phyloP scores from a whole-genome alignment of 1,140 invertebrate species.

The Scaptomyza pallida region DNA sequence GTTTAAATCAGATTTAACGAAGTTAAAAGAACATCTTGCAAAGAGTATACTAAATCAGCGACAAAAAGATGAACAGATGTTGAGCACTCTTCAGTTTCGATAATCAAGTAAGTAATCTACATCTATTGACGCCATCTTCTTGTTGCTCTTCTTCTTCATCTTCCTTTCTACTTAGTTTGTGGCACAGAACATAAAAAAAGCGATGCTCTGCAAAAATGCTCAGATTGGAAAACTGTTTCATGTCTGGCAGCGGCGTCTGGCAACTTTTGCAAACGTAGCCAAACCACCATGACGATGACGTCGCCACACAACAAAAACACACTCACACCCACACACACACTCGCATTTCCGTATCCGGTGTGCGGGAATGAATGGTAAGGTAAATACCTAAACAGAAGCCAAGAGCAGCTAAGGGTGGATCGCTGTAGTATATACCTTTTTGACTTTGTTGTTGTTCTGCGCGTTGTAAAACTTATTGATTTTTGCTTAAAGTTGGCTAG shows the following conservation, averaged over 20 bases:
- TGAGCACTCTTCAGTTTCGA: slow-evolving; percentile 9
- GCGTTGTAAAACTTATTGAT: slow-evolving; percentile 55
- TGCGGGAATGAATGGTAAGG: slow-evolving; percentile 14
- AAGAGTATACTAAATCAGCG: background rate
- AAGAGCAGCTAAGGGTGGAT: slow-evolving; percentile 46
- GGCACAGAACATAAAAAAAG: background rate
- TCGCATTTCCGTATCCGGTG: slow-evolving; percentile 49
- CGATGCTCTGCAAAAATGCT: slow-evolving; percentile 1
- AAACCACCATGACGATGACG: slow-evolving; percentile 50
- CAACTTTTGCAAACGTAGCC: slow-evolving; percentile 37
- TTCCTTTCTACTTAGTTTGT: background rate
- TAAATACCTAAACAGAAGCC: slow-evolving; percentile 60
- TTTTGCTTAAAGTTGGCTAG: slow-evolving; percentile 52
- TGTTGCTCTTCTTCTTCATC: too few species aligned
- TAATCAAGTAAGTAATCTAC: slow-evolving; percentile 48
- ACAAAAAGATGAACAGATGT: background rate
- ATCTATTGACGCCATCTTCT: slow-evolving; percentile 21
- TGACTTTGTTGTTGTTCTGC: slow-evolving; percentile 40
- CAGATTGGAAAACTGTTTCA: slow-evolving; percentile 26
- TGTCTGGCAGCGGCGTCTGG: slow-evolving; percentile 40
- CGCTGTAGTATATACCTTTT: slow-evolving; percentile 19
- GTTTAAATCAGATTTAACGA: background rate
- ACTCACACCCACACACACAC: slow-evolving; percentile 21
- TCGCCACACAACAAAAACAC: slow-evolving; percentile 5
- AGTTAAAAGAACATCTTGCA: background rate